phyloP scores from a whole-genome alignment of 2,797 vertebrate genomes.

The Nannoperca obscura region DNA sequence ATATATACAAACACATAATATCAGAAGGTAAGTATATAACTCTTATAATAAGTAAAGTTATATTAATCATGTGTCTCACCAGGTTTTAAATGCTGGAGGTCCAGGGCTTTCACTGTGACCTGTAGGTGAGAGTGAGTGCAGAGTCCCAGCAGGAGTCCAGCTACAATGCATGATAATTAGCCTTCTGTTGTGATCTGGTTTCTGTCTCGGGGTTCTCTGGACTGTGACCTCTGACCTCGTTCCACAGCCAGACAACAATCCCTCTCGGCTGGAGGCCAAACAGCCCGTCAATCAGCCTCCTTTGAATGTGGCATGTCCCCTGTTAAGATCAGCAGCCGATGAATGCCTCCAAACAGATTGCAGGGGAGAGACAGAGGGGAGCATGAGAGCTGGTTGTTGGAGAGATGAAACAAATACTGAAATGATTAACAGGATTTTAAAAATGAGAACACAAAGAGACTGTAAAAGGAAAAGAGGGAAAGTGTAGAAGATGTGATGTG shows the following conservation, averaged over 20 bases:
- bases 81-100: constrained; percentile 28
- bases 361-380: constrained; percentile 7
- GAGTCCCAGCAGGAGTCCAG: constrained; percentile 55
- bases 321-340: constrained; percentile 41
- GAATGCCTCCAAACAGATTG: constrained; percentile 40
- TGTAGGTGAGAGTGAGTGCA: constrained; percentile 50
- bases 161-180: constrained; percentile 78
- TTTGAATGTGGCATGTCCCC: constrained; percentile 32
- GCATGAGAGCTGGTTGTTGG: background rate
- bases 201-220: constrained; percentile 59
- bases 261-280: constrained; percentile 72
- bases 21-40: background rate
- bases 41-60: background rate
- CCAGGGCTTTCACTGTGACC: constrained; percentile 26
- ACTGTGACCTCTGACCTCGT: constrained; percentile 77
- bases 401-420: constrained; percentile 21
- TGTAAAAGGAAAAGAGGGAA: background rate
- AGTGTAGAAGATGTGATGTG: background rate
- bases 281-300: constrained; percentile 69
- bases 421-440: constrained; percentile 35
- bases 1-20: background rate
- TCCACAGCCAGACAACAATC: constrained; percentile 68
- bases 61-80: constrained; percentile 20
- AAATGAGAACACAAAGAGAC: background rate
- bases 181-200: constrained; percentile 72